Base-by-base conservation (phyloP, 2,797 vertebrate genomes). In the Cossypha polioptera region DNA sequence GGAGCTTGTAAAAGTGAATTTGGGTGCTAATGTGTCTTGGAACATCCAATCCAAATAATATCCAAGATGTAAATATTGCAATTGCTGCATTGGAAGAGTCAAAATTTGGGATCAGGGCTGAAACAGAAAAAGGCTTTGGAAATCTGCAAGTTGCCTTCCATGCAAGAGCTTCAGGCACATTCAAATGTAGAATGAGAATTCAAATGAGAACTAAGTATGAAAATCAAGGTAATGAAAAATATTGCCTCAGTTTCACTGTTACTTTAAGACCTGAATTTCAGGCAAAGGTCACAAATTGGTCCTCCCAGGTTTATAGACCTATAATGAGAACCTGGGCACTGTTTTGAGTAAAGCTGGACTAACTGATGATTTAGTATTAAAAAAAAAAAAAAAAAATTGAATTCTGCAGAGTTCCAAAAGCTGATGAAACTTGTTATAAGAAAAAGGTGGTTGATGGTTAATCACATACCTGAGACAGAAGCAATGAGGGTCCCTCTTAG, bases 201-300 rank as follows among this genome's bases (percentile, higher is more conserved):
- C 40, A 42, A 42, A 35, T 35, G 69, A 88, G 65, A 86, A 81
- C 13, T 16, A 31, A 61, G 43, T 40, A 45, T 7, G 35, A 81
- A 69, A 85, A 82, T 14, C 5, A n/a, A 69, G 73, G 74, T 20
- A 61, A 65, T 57, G 55, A 90, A 86, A 91, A 80, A 61, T 80
- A 47, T 20, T 24, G n/a, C 40, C 51, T 47, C 11, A 24, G 15
- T 86, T 90, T 79, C 62, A 43, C 57, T 57, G 67, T 63, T 92
- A 11, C 43, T 94, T 90, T 73, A 88, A 86, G 63, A 71, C n/a
- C 62, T 94, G 75, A 89, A 76, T 77, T 42, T 59, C 88, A 72
- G 72, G 35, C 53, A 65, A 68, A 88, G 71, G 33, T 87, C 78
- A 79, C 67, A 85, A 79, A 91, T 42, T 58, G 61, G 16, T 93